Conservation (phyloP, 2,888 invertebrate genomes). For the Dione juno region DNA sequence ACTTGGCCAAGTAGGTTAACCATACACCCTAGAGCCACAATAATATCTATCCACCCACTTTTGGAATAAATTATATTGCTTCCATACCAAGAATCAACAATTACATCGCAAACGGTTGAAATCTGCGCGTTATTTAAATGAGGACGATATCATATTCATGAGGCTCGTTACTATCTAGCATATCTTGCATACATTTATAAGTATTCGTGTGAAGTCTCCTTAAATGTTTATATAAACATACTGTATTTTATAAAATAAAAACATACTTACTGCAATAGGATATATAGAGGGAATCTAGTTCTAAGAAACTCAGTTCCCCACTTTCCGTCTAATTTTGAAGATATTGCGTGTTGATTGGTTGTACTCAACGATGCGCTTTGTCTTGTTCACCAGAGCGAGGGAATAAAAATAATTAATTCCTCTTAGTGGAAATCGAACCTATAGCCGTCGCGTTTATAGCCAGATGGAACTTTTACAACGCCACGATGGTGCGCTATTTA, state of each 20-base stretch:
- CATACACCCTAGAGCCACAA: not conserved
- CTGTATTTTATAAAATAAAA: not conserved
- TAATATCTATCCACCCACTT: constrained; percentile 3
- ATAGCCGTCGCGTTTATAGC: too few relatives aligned
- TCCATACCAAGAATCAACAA: constrained; percentile 32
- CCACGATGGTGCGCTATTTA: too few relatives aligned
- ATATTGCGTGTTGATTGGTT: too few relatives aligned
- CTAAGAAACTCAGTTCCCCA: too few relatives aligned
- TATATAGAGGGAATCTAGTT: too few relatives aligned
- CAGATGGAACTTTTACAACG: too few relatives aligned
- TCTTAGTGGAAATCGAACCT: too few relatives aligned
- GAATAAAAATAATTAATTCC: too few relatives aligned
- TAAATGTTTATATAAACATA: not conserved
- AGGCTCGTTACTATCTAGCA: constrained; percentile 24
- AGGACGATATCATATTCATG: constrained; percentile 34
- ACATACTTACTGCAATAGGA: too few relatives aligned
- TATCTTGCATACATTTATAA: constrained; percentile 4
- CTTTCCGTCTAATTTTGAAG: too few relatives aligned
- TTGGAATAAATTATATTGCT: constrained; percentile 29
- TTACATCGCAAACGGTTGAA: constrained; percentile 22
- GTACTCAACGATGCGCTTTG: too few relatives aligned
- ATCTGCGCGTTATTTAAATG: constrained; percentile 34
- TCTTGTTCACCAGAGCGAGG: too few relatives aligned
- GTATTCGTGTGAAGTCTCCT: not conserved
- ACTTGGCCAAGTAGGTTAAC: not conserved